phyloP scores from a whole-genome alignment of 2,113 vertebrate species.

The Elaphurus davidianus region DNA sequence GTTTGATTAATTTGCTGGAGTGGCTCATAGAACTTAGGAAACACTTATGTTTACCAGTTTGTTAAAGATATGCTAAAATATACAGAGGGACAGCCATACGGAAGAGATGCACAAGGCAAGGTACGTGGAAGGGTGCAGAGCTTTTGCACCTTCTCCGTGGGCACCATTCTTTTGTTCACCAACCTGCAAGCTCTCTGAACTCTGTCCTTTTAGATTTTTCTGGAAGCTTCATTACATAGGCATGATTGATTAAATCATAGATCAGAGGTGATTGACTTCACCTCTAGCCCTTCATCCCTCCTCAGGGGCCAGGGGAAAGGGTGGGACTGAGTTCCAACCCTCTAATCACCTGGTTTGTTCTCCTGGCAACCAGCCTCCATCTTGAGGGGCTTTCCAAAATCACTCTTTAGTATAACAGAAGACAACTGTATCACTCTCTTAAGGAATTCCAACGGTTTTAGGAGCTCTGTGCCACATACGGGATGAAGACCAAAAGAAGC shows the following conservation, averaged over 20 bases:
- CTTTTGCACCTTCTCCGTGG: accelerated
- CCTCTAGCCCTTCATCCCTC: not conserved
- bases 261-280: not conserved
- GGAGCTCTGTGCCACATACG: not conserved
- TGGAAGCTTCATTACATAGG: not conserved
- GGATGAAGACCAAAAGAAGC: not conserved
- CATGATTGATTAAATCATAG: not conserved
- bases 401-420: not conserved
- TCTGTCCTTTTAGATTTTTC: not conserved
- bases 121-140: not conserved
- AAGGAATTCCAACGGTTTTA: not conserved
- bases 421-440: not conserved
- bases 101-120: not conserved
- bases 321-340: not conserved
- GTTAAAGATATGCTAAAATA: not conserved
- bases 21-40: not conserved
- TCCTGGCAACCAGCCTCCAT: not conserved
- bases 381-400: not conserved
- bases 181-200: not conserved
- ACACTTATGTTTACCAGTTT: not conserved
- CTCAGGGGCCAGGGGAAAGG: not conserved
- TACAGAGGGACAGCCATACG: not conserved
- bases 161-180: not conserved
- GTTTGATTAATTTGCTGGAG: not conserved
- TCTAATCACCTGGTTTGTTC: not conserved